Evolutionary conservation across 2,113 vertebrate genomes (phyloP).

Genomic region (Toxotes chatareus): DNA sequence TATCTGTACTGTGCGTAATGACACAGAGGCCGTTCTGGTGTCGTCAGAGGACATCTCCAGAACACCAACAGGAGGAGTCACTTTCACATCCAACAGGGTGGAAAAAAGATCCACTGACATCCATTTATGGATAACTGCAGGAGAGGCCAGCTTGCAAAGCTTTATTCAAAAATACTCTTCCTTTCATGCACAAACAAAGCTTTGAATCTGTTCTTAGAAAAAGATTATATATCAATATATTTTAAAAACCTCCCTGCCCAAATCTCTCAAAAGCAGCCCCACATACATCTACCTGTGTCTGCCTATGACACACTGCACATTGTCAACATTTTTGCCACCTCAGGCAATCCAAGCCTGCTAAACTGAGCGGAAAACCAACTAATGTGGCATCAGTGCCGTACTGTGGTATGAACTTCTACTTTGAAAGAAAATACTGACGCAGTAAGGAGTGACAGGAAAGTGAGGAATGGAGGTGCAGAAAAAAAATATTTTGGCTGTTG

Average conservation of each 20-base stretch:
- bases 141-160: not conserved
- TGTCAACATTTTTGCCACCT: not conserved
- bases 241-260: not conserved
- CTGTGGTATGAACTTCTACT: not conserved
- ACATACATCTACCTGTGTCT: not conserved
- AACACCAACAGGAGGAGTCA: not conserved
- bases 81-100: not conserved
- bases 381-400: not conserved
- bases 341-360: not conserved
- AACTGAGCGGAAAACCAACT: not conserved
- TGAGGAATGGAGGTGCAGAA: not conserved
- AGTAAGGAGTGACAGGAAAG: not conserved
- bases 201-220: not conserved
- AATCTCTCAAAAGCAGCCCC: not conserved
- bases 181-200: not conserved
- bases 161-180: not conserved
- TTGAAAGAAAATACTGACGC: not conserved
- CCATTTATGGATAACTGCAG: not conserved
- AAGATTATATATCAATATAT: not conserved
- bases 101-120: not conserved
- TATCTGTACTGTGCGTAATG: not conserved
- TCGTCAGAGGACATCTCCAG: not conserved
- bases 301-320: too few species aligned
- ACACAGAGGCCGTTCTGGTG: not conserved
- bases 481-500: not conserved